Conservation (phyloP, 2,797 vertebrate genomes). For the Buceros bicornis region DNA sequence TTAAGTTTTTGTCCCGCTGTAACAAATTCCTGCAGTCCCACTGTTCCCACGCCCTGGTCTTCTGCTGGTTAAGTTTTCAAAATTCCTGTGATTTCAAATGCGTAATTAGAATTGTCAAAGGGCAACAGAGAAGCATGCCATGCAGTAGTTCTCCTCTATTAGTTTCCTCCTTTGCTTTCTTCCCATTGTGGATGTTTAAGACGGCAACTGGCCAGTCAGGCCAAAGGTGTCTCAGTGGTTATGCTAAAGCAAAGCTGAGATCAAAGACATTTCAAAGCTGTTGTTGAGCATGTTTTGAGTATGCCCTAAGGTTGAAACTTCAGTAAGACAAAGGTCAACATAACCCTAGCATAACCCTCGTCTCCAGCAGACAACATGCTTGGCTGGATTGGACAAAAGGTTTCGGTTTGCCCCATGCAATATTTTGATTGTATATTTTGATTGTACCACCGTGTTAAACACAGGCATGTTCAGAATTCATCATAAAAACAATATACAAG, state of each 20-base stretch:
- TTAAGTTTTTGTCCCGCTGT: neutral
- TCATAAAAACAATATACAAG: neutral
- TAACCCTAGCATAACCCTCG: neutral
- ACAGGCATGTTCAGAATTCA: neutral
- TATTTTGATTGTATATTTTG: neutral
- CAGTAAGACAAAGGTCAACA: neutral
- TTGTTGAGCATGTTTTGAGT: neutral
- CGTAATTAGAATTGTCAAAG: neutral
- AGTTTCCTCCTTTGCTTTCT: neutral
- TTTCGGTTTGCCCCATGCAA: rapidly evolving
- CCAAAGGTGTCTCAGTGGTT: neutral
- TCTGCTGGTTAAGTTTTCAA: neutral
- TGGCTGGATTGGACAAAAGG: neutral
- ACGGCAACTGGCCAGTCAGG: neutral
- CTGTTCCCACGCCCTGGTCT: neutral
- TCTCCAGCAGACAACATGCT: neutral
- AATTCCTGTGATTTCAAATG: neutral
- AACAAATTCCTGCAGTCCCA: neutral
- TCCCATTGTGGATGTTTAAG: neutral
- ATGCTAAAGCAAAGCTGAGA: neutral
- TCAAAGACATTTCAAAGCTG: neutral
- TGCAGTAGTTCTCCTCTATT: neutral
- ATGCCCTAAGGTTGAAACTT: neutral
- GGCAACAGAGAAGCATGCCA: neutral
- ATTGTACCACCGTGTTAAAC: neutral